Evolutionary conservation across 2,797 vertebrate species (phyloP).

Genomic region (Caiman crocodilus): DNA sequence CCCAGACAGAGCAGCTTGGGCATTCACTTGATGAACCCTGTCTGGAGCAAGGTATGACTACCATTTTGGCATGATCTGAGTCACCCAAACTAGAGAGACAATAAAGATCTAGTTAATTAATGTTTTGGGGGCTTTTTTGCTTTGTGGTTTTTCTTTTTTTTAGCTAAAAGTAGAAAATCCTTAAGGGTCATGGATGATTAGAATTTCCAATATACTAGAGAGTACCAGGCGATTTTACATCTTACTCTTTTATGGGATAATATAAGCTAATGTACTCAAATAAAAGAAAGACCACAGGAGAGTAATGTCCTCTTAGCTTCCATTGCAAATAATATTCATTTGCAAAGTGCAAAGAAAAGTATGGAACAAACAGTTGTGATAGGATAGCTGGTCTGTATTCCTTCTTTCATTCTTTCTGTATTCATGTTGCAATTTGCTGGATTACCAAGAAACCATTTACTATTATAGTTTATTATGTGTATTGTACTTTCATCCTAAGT

Average conservation of each 20-base stretch:
- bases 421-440: not conserved
- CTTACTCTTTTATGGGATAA: not conserved
- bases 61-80: no score
- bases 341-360: not conserved
- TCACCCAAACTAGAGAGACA: not conserved
- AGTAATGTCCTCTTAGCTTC: not conserved
- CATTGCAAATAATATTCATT: not conserved
- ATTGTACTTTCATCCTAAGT: not conserved
- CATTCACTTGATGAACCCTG: no score
- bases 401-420: not conserved
- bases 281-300: not conserved
- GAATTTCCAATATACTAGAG: not conserved
- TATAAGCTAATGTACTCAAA: not conserved
- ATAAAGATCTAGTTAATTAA: not conserved
- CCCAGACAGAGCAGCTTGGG: no score
- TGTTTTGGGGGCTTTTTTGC: not conserved
- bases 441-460: not conserved
- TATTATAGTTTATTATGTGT: not conserved
- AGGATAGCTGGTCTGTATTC: not conserved
- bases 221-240: not conserved
- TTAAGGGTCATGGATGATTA: not conserved
- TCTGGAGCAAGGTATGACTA: no score
- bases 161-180: not conserved
- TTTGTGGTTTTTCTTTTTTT: not conserved
- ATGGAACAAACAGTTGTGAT: not conserved